Base-by-base conservation (phyloP, 2,888 invertebrate species). In the Celastrina argiolus region DNA sequence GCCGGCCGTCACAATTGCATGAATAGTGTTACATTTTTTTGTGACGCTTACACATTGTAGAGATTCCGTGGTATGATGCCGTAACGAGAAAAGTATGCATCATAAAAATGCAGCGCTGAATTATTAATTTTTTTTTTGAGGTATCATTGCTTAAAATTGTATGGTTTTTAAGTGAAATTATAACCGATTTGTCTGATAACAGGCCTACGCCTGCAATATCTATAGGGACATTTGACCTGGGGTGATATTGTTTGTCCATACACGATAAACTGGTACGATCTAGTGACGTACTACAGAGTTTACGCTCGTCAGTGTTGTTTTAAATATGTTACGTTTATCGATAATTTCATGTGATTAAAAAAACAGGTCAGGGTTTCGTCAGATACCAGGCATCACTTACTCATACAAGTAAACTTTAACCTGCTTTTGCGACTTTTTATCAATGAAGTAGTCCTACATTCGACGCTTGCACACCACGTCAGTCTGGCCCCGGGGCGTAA, bases 231-330 rank as follows among this genome's bases (percentile, higher is more conserved):
- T 10, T 64, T 64, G 64, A 64, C 64, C 45, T 45, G 3, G 16
- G 28, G 42, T 10, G 31, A 28, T 63, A 64, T 51, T 45, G 31
- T 28, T 31, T 64, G 45, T 64, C 41, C 22, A 41, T 45, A 45
- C 42, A 34, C 45, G 45, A 64, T 64, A 64, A 64, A 64, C 64
- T 34, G 31, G 45, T 64, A 28, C 18, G 14, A 64, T 45, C 64
- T 64, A 42, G 64, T 45, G 64, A 64, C 64, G 45, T 64, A 7
- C 45, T n/a, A n/a, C 16, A 26, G 10, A 31, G 45, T 64, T 45
- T 31, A 51, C 18, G 45, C 18, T 45, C 45, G 18, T 45, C 18
- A 45, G 18, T 45, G 10, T 18, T 18, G 16, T 18, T 18, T 18
- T 18, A 45, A 10, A 45, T 18, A 18, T 7, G 31, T 31, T 31